Percentiles rank a stretch among this genome's conserved stretches.
Conservation (phyloP, 2,888 invertebrate species). For the Chirona hameri region DNA sequence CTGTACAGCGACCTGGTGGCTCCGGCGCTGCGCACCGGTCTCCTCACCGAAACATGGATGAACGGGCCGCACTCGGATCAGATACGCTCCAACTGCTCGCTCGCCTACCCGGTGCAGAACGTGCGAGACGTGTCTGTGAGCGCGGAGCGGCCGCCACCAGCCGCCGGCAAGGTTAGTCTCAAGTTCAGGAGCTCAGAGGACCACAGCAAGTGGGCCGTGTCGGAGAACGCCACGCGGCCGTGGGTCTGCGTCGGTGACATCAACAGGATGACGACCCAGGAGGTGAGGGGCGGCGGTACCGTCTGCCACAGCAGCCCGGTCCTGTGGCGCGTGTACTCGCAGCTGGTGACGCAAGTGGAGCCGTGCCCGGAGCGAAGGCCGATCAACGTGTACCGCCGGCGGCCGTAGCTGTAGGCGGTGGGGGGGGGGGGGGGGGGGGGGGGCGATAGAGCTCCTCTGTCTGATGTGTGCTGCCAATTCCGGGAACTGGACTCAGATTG, state of each 20-base stretch:
- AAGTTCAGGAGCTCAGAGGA: slow-evolving; percentile 44
- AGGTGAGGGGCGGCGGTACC: slow-evolving; percentile 4
- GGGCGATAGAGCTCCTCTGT: no score
- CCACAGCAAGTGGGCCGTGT: slow-evolving; percentile 50
- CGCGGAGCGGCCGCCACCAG: background rate
- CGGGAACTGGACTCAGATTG: no score
- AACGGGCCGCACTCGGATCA: slow-evolving; percentile 45
- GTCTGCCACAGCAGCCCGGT: background rate
- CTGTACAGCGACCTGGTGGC: slow-evolving; percentile 78
- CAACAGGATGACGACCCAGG: slow-evolving; percentile 60
- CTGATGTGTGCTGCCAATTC: no score
- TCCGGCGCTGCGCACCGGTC: slow-evolving; percentile 62
- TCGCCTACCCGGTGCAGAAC: slow-evolving; percentile 52
- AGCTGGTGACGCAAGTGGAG: background rate
- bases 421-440: no score
- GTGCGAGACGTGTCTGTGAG: background rate
- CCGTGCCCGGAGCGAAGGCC: background rate
- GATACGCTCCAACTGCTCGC: slow-evolving; percentile 70
- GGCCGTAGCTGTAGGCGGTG: no score
- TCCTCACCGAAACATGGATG: slow-evolving; percentile 77
- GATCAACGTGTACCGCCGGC: no score
- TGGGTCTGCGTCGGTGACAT: slow-evolving; percentile 93
- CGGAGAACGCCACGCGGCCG: slow-evolving; percentile 43
- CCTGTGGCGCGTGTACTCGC: background rate
- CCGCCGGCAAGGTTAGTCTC: background rate